A percentile compares a stretch with the other conserved stretches of the same genome.
phyloP scores from a whole-genome alignment of 2,113 vertebrate genomes.

The Dipodomys merriami region DNA sequence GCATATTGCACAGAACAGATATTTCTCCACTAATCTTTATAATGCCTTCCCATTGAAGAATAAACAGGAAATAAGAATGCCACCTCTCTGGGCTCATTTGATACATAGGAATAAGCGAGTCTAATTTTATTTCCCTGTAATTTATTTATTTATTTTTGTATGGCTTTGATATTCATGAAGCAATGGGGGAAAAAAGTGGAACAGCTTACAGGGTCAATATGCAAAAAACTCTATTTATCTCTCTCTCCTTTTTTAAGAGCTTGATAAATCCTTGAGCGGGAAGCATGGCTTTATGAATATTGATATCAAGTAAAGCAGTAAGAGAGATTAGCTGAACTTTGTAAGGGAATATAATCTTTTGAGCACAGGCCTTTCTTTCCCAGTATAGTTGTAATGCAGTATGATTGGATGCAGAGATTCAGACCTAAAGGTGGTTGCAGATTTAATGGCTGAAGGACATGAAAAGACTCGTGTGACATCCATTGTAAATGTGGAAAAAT shows the following conservation, averaged over 20 bases:
- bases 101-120: constrained; percentile 62
- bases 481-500: too few relatives aligned
- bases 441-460: neutral
- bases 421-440: neutral
- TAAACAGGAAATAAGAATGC: constrained; percentile 62
- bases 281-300: constrained; percentile 71
- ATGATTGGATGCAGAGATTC: neutral
- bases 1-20: neutral
- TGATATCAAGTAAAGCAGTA: constrained; percentile 61
- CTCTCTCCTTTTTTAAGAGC: constrained; percentile 57
- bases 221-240: constrained; percentile 71
- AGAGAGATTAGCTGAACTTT: constrained; percentile 66
- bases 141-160: neutral
- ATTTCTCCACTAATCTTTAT: constrained; percentile 43
- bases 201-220: constrained; percentile 67
- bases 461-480: neutral
- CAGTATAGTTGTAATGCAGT: neutral
- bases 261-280: constrained; percentile 55
- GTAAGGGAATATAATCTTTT: constrained; percentile 39
- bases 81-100: constrained; percentile 52
- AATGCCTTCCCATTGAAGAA: constrained; percentile 50
- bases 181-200: constrained; percentile 49
- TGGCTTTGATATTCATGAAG: constrained; percentile 72
- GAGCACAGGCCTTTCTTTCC: neutral
- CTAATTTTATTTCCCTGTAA: constrained; percentile 53